Evolutionary conservation across 1,140 invertebrate species (phyloP).

Genomic region (Diorhabda carinulata): DNA sequence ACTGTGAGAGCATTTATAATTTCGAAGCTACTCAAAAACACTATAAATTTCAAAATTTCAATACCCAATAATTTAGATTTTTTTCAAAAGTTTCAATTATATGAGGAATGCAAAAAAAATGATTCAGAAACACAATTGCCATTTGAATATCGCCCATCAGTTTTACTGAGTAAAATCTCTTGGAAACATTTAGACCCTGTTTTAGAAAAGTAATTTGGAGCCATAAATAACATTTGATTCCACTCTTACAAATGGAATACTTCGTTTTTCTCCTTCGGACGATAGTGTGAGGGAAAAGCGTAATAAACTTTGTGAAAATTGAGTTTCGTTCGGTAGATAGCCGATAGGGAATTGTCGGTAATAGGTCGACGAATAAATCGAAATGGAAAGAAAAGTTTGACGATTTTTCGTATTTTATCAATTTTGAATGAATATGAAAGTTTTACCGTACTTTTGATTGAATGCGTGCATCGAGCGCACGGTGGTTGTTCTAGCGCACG

Average conservation of each 20-base stretch:
- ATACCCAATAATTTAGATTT: too few relatives aligned
- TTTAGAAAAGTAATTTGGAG: too few relatives aligned
- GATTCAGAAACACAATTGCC: too few relatives aligned
- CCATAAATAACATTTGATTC: neutral
- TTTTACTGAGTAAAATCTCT: too few relatives aligned
- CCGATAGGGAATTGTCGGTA: neutral
- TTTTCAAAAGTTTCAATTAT: too few relatives aligned
- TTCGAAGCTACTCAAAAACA: too few relatives aligned
- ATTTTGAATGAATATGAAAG: neutral
- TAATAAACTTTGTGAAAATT: slow-evolving; percentile 3
- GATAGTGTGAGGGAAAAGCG: neutral
- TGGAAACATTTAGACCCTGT: too few relatives aligned
- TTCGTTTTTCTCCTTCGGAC: neutral
- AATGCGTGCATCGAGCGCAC: neutral
- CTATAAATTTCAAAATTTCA: too few relatives aligned
- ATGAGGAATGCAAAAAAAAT: too few relatives aligned
- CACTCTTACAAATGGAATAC: neutral
- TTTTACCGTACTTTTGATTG: neutral
- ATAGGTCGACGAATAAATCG: neutral
- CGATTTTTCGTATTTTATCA: neutral
- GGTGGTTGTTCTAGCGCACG: too few relatives aligned
- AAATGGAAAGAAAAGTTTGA: neutral
- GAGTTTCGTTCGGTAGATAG: neutral
- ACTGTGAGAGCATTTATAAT: too few relatives aligned
- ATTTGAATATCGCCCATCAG: too few relatives aligned